Evolutionary conservation across 2,888 invertebrate species (phyloP).

Genomic region (Rhodophaea formosa): DNA sequence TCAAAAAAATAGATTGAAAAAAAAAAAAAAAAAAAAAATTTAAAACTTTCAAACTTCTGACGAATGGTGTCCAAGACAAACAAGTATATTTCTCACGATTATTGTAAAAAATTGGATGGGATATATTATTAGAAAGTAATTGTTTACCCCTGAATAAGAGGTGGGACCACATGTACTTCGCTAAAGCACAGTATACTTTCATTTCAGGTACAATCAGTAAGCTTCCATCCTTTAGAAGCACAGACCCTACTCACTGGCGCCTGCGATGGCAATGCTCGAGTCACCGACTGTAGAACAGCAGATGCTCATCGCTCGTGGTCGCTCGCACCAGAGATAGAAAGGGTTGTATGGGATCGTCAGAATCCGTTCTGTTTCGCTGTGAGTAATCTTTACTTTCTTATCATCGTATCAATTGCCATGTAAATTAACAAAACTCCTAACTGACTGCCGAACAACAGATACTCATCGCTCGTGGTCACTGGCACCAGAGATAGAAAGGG

Average conservation of each 20-base stretch:
- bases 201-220: slow-evolving; percentile 87
- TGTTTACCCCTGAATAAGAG: no score
- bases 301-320: slow-evolving; percentile 85
- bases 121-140: no score
- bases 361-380: slow-evolving; percentile 90
- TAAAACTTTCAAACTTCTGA: no score
- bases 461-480: slow-evolving; percentile 86
- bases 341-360: slow-evolving; percentile 90
- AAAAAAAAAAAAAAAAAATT: no score
- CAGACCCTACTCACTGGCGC: slow-evolving; percentile 91
- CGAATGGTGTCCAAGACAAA: no score
- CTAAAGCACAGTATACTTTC: no score
- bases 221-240: slow-evolving; percentile 92
- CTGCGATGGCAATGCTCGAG: slow-evolving; percentile 89
- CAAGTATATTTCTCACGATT: no score
- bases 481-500: slow-evolving; percentile 91
- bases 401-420: no score
- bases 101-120: no score
- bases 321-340: slow-evolving; percentile 91
- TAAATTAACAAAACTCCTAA: no score
- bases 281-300: slow-evolving; percentile 89
- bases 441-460: slow-evolving; percentile 86
- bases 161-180: no score
- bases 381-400: slow-evolving; percentile 63
- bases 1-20: no score